phyloP scores from a whole-genome alignment of 2,888 invertebrate species.

The Junonia oenone region DNA sequence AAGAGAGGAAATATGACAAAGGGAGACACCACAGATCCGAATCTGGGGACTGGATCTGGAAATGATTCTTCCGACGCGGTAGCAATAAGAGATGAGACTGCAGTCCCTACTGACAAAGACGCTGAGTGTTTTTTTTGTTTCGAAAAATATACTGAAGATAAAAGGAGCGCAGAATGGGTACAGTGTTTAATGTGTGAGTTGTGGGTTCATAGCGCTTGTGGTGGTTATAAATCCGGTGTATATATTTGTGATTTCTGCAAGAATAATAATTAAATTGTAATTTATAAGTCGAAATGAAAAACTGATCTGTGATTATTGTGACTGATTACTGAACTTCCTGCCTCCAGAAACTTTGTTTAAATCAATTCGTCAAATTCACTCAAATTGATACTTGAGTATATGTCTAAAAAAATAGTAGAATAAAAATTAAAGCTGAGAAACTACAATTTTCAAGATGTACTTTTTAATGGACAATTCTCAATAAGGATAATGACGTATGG shows the following conservation, averaged over 20 bases:
- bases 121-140: conserved; percentile 7
- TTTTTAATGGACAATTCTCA: too few species aligned
- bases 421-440: too few species aligned
- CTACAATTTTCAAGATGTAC: too few species aligned
- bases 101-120: conserved; percentile 17
- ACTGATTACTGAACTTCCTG: neutral
- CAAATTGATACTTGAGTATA: too few species aligned
- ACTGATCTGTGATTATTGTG: neutral
- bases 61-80: conserved; percentile 8
- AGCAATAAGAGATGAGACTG: conserved; percentile 13
- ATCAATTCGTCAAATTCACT: too few species aligned
- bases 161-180: conserved; percentile 6
- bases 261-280: too few species aligned
- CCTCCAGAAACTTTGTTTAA: too few species aligned
- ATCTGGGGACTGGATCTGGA: conserved; percentile 4
- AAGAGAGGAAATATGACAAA: conserved; percentile 10
- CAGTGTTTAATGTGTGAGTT: conserved; percentile 6
- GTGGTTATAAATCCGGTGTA: neutral
- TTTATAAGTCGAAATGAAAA: neutral
- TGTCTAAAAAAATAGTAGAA: too few species aligned
- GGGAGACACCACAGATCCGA: conserved; percentile 13
- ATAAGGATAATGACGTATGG: too few species aligned
- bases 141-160: conserved; percentile 2
- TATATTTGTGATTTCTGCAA: neutral
- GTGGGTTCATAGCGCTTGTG: conserved; percentile 1